A percentile compares a stretch with the other conserved stretches of the same genome.
Evolutionary conservation across 2,797 vertebrate species (phyloP).

Genomic region (Gymnoscopelus braueri): DNA sequence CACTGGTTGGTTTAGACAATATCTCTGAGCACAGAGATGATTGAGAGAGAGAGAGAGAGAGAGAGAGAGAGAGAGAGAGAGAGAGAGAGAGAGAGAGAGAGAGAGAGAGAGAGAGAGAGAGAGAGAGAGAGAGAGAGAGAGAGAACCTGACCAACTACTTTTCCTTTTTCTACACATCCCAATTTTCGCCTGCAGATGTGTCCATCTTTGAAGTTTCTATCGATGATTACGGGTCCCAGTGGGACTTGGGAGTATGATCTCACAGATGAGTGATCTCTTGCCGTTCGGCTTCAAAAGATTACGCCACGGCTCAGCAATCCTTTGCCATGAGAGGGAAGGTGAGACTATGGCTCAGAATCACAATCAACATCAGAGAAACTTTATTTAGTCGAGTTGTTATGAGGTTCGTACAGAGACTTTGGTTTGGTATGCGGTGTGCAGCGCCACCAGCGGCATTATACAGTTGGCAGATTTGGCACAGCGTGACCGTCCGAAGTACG

Average conservation of each 20-base stretch:
- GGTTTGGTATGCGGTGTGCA: no score
- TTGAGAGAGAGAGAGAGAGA: constrained; percentile 6
- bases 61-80: constrained; percentile 26
- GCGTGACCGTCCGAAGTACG: no score
- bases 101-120: constrained; percentile 27
- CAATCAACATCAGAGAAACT: no score
- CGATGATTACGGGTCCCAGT: constrained; percentile 36
- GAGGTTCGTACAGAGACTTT: no score
- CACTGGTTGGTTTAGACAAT: constrained; percentile 41
- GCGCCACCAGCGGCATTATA: no score
- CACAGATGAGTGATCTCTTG: neutral
- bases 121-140: constrained; percentile 20
- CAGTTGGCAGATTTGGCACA: no score
- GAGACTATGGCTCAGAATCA: no score
- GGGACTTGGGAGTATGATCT: constrained; percentile 5
- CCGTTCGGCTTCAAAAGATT: neutral
- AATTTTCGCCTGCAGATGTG: constrained; percentile 35
- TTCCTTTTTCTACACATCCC: neutral
- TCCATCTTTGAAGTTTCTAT: constrained; percentile 46
- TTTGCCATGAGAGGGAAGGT: constrained; percentile 1
- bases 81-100: constrained; percentile 31
- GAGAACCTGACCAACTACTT: constrained; percentile 17
- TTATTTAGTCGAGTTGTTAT: no score
- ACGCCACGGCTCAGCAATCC: neutral
- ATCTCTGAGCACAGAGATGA: constrained; percentile 36